Evolutionary conservation across 2,888 invertebrate species (phyloP), one percentile per base, ranked within the genome.

Genomic region (Hartigia nigra): DNA sequence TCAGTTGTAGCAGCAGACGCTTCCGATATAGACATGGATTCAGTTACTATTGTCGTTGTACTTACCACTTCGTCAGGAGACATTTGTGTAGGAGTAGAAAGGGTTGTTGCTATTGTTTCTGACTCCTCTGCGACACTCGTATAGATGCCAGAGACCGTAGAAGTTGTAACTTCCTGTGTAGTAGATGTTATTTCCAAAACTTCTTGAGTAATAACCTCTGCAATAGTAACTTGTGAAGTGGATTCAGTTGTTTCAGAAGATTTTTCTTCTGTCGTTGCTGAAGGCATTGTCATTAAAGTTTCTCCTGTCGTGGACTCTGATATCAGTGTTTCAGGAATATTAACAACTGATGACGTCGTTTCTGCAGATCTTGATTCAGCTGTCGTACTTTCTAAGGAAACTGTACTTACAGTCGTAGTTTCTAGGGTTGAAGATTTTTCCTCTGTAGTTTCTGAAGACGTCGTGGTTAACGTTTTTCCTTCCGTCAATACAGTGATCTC

Each of bases 341-440:
- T 35, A 35, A 1, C 4, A 35, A 5, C 5, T 35, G 4, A 3
- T 35, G 55, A n/a, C 1, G 55, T 31, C n/a, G 74, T 74, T 69
- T 77, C 79, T 31, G 82, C 77, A 34, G 74, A 74, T 14, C 78
- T 75, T 3, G 76, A 39, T 31, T 79, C 76, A 69, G 81, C 78
- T 74, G 82, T 77, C 12, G 80, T 79, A 5, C 79, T 77, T 32
- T 74, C 76, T n/a, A 77, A 80, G 12, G 35, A 35, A 35, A 76
- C 76, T 12, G 81, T n/a, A 31, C 39, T 55, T 4, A 74, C 74
- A 31, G 70, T 77, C 1, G 82, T 78, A 12, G 78, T 75, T 36
- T 80, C 82, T 2, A 0, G 3, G 3, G 70, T 70, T 70, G 35
- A 35, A 3, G 35, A 35, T 35, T 35, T 9, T 35, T 35, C 35